Conservation (phyloP, 2,888 invertebrate species). For the Elysia crispata region DNA sequence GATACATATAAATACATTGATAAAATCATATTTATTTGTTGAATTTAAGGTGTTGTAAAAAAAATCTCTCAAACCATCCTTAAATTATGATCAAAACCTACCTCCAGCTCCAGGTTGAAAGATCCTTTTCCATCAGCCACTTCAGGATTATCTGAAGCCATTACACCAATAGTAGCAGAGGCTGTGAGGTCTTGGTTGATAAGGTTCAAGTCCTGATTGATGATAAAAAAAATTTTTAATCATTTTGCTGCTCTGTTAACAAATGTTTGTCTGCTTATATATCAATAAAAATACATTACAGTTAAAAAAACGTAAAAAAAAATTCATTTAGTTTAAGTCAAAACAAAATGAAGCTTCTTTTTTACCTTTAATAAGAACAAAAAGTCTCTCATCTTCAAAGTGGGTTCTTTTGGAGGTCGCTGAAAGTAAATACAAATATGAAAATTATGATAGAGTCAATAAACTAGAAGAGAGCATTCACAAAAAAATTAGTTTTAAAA, state of each 20-base stretch:
- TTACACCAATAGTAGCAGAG: slow-evolving; percentile 69
- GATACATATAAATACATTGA: no score
- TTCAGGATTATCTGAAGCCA: slow-evolving; percentile 73
- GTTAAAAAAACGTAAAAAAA: no score
- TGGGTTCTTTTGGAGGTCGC: slow-evolving; percentile 63
- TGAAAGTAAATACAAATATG: slow-evolving; percentile 53
- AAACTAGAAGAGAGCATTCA: no score
- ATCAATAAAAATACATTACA: no score
- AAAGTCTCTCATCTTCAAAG: slow-evolving; percentile 76
- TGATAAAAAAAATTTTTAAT: not conserved
- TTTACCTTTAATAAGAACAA: slow-evolving; percentile 73
- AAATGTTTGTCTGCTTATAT: no score
- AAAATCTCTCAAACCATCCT: no score
- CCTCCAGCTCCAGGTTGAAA: slow-evolving; percentile 76
- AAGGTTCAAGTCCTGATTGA: slow-evolving; percentile 71
- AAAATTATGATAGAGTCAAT: not conserved
- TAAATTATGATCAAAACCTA: slow-evolving; percentile 48
- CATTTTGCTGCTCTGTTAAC: no score
- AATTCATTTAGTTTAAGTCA: no score
- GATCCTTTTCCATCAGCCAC: slow-evolving; percentile 73
- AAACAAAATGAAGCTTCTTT: not conserved
- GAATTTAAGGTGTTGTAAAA: no score
- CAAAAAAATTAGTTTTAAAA: no score
- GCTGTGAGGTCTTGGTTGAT: slow-evolving; percentile 74
- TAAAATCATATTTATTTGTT: no score